Evolutionary conservation across 2,797 vertebrate species (phyloP).

Genomic region (Acrocephalus scirpaceus): DNA sequence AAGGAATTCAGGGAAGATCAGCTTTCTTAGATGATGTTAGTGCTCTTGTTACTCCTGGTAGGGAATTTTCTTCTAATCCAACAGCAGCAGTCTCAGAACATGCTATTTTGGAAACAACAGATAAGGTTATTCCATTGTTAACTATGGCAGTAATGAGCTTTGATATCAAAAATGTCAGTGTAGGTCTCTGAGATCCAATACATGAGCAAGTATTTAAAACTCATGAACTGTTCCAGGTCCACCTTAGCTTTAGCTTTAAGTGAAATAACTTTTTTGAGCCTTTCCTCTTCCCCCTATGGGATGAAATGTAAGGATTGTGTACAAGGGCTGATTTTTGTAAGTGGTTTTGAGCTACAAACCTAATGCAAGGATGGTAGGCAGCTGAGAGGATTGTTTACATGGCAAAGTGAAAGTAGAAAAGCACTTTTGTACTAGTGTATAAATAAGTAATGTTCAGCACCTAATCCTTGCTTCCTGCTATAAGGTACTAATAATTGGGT

Average conservation of each 20-base stretch:
- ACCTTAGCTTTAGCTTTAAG: neutral
- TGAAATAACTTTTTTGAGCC: neutral
- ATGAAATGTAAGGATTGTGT: neutral
- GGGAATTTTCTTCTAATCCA: neutral
- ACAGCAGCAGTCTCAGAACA: neutral
- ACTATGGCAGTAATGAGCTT: neutral
- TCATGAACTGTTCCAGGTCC: neutral
- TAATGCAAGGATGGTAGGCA: neutral
- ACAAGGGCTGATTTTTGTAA: neutral
- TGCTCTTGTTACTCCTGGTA: neutral
- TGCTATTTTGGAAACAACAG: neutral
- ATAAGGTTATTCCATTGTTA: neutral
- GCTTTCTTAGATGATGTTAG: neutral
- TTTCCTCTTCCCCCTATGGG: rapidly evolving
- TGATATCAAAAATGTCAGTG: neutral
- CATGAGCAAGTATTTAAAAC: neutral
- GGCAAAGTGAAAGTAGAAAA: neutral
- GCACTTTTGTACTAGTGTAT: neutral
- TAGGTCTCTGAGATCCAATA: neutral
- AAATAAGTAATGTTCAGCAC: neutral
- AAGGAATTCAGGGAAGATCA: neutral
- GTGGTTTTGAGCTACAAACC: neutral
- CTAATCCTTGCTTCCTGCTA: neutral
- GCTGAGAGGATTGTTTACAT: neutral
- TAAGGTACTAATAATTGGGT: neutral